Evolutionary conservation across 2,888 invertebrate genomes (phyloP).

Genomic region (Eudemis profundana): DNA sequence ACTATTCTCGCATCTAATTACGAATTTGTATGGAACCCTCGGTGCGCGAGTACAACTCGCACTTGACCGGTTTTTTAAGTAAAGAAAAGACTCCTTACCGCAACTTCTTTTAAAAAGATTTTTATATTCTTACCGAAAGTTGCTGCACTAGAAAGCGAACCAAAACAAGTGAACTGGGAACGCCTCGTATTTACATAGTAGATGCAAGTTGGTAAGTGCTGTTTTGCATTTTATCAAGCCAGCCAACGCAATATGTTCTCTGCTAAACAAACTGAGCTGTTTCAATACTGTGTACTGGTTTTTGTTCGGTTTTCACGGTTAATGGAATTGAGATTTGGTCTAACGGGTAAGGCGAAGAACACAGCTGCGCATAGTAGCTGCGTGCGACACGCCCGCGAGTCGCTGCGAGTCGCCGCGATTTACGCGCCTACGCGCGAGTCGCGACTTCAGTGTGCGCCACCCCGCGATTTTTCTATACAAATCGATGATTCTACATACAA

Average conservation of each 20-base stretch:
- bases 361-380: too few species aligned
- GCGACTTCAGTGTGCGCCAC: too few species aligned
- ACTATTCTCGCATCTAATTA: background rate
- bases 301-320: background rate
- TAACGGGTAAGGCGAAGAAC: too few species aligned
- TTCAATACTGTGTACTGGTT: background rate
- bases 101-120: constrained; percentile 7
- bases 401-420: too few species aligned
- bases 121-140: constrained; percentile 12
- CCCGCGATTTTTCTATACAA: too few species aligned
- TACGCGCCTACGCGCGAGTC: too few species aligned
- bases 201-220: constrained; percentile 28
- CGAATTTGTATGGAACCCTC: too few species aligned
- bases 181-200: constrained; percentile 32
- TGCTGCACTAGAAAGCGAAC: constrained; percentile 4
- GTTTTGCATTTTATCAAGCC: constrained; percentile 31
- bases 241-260: constrained; percentile 22
- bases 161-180: constrained; percentile 19
- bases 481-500: too few species aligned
- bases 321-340: too few species aligned
- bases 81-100: constrained; percentile 4
- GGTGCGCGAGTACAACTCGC: too few species aligned
- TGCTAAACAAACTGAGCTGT: constrained; percentile 1
- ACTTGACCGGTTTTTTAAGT: background rate
- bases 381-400: too few species aligned